Evolutionary conservation across 2,888 invertebrate species (phyloP).

Genomic region (Emmelina monodactyla): DNA sequence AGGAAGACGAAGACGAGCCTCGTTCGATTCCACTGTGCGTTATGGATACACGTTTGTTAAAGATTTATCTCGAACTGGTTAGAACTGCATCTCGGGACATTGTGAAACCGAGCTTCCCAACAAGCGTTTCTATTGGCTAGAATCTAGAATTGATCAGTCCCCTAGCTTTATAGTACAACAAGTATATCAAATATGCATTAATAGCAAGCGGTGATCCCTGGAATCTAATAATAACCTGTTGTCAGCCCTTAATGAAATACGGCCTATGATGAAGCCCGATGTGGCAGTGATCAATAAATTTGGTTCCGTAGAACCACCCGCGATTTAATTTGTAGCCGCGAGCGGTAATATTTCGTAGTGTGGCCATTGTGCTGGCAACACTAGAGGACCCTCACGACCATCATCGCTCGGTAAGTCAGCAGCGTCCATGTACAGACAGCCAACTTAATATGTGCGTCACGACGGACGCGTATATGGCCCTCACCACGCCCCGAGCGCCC

Average conservation of each 20-base stretch:
- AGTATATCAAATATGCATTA: too few species aligned
- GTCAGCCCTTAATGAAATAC: conserved; percentile 24
- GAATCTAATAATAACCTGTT: conserved; percentile 2
- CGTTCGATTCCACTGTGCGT: neutral
- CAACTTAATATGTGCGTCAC: conserved; percentile 67
- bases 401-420: conserved; percentile 48
- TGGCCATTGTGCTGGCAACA: conserved; percentile 35
- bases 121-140: too few species aligned
- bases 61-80: neutral
- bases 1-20: conserved; percentile 5
- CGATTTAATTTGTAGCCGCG: conserved; percentile 36
- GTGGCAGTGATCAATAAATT: conserved; percentile 37
- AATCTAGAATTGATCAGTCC: too few species aligned
- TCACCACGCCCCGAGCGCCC: conserved; percentile 40
- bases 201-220: too few species aligned
- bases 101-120: too few species aligned
- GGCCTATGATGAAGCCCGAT: conserved; percentile 17
- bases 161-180: too few species aligned
- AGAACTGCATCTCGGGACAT: neutral
- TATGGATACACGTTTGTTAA: neutral
- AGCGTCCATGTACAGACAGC: conserved; percentile 44
- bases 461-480: conserved; percentile 55
- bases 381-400: conserved; percentile 47
- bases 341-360: conserved; percentile 39
- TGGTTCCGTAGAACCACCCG: conserved; percentile 34